Conservation (phyloP, 2,797 vertebrate genomes). For the Perodicticus potto region DNA sequence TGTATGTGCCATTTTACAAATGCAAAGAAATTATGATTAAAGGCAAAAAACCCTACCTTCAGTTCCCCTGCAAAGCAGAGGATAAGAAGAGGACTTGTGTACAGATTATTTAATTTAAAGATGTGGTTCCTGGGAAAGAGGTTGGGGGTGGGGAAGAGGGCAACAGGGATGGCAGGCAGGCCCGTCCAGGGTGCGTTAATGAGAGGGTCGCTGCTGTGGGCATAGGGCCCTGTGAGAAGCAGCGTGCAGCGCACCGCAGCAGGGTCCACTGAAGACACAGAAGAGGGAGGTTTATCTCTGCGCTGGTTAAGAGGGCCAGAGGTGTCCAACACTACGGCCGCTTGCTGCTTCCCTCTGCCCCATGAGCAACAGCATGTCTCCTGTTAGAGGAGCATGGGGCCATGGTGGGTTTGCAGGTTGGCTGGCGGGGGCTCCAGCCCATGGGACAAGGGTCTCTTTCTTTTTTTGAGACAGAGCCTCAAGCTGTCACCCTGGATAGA, state of each 20-base stretch:
- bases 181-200: no score
- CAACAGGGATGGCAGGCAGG: background rate
- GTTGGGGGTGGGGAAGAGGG: background rate
- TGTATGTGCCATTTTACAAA: background rate
- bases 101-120: background rate
- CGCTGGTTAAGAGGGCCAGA: rapidly evolving
- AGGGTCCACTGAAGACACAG: rapidly evolving
- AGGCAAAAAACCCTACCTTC: background rate
- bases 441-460: background rate
- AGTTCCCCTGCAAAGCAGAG: background rate
- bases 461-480: no score
- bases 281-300: background rate
- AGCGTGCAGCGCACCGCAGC: rapidly evolving
- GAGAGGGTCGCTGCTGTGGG: background rate
- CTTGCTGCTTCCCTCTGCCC: no score
- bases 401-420: rapidly evolving
- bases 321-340: rapidly evolving
- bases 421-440: background rate
- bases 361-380: rapidly evolving
- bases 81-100: background rate
- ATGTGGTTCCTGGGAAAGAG: background rate
- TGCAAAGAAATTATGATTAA: background rate
- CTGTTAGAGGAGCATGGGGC: background rate
- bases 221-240: background rate
- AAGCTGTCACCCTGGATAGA: no score